Conservation (phyloP, 2,797 vertebrate genomes). For the Garrulus glandarius region DNA sequence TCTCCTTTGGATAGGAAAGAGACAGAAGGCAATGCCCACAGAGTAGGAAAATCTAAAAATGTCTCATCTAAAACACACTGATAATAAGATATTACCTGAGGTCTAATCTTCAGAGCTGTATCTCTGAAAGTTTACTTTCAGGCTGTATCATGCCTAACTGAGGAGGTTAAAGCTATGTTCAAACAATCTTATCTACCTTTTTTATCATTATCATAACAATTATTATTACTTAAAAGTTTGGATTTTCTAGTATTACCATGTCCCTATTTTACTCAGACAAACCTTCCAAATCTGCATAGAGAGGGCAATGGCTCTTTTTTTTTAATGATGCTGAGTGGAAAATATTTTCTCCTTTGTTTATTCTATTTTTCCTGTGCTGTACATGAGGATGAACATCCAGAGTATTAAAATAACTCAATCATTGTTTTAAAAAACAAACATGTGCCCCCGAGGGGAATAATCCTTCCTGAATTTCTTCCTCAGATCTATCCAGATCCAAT, state of each 20-base stretch:
- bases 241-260: background rate
- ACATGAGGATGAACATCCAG: conserved; percentile 37
- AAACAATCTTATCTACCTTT: background rate
- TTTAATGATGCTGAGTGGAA: conserved; percentile 10
- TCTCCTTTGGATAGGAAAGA: background rate
- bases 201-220: background rate
- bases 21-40: background rate
- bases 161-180: background rate
- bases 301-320: background rate
- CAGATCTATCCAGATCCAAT: conserved; percentile 12
- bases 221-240: background rate
- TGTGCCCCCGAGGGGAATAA: conserved; percentile 36
- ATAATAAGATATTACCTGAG: background rate
- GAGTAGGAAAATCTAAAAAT: background rate
- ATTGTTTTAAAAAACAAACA: conserved; percentile 63
- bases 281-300: background rate
- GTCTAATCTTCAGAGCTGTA: background rate
- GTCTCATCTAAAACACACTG: background rate
- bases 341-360: conserved; percentile 52
- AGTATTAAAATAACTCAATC: conserved; percentile 64
- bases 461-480: conserved; percentile 60
- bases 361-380: conserved; percentile 38
- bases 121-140: background rate
- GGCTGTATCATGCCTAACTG: background rate
- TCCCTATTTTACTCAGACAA: background rate